Evolutionary conservation across 64 coral and sea anemone species (phyloP).

Genomic region (Dendronephthya gigantea): DNA sequence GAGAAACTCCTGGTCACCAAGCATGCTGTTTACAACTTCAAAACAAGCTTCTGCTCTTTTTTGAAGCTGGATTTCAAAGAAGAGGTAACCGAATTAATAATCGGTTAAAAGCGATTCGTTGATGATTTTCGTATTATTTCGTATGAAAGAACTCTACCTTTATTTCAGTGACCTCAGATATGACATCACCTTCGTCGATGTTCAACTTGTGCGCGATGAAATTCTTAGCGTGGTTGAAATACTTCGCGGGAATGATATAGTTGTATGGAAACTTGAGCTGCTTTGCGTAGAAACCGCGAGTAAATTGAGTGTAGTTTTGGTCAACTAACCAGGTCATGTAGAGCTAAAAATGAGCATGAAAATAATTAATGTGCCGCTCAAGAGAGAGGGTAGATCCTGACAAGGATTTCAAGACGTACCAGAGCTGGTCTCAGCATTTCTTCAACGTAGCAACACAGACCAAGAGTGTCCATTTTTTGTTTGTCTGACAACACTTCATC

Average conservation of each 20-base stretch:
- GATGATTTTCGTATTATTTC: no score
- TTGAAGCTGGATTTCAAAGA: not conserved
- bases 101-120: not conserved
- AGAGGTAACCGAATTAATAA: not conserved
- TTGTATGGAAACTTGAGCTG: constrained; percentile 12
- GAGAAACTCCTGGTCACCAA: not conserved
- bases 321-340: not conserved
- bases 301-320: constrained; percentile 3
- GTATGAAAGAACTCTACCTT: not conserved
- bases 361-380: not conserved
- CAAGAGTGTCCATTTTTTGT: not conserved
- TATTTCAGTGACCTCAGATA: not conserved
- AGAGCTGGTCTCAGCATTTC: constrained; percentile 6
- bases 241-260: not conserved
- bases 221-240: not conserved
- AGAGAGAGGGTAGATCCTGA: no score
- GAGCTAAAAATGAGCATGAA: not conserved
- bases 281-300: not conserved
- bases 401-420: not conserved
- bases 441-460: constrained; percentile 4
- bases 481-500: not conserved
- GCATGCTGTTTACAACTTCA: not conserved
- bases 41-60: constrained; percentile 1
- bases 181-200: not conserved
- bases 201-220: not conserved